Evolutionary conservation across 2,113 vertebrate species (phyloP).

Genomic region (Sturnus vulgaris): DNA sequence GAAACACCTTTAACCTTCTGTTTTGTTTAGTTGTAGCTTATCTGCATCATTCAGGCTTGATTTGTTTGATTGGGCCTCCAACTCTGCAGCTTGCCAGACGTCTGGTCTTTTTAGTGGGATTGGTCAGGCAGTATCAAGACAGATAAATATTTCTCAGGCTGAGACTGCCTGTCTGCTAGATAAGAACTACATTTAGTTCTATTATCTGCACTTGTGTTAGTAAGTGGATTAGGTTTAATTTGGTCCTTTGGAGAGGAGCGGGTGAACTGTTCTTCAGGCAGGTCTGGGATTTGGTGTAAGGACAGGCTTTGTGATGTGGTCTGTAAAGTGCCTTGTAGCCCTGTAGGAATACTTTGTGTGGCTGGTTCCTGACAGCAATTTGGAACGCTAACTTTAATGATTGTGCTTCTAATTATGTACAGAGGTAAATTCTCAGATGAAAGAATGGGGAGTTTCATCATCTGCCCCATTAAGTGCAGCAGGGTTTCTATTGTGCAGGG

Average conservation of each 20-base stretch:
- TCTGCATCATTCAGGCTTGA: neutral
- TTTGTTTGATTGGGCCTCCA: neutral
- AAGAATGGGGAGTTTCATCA: neutral
- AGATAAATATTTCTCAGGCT: neutral
- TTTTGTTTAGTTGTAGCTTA: neutral
- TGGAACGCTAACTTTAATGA: neutral
- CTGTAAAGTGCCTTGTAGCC: neutral
- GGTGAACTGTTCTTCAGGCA: neutral
- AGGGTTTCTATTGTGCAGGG: neutral
- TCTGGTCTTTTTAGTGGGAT: neutral
- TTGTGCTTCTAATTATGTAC: neutral
- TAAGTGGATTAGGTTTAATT: slow-evolving; percentile 1
- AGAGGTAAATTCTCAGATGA: neutral
- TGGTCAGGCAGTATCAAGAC: neutral
- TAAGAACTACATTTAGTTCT: slow-evolving; percentile 20
- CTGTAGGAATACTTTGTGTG: neutral
- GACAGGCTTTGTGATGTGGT: neutral
- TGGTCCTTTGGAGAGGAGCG: neutral
- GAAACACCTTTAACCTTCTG: neutral
- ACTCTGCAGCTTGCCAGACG: neutral
- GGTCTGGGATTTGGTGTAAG: slow-evolving; percentile 4
- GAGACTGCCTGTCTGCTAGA: neutral
- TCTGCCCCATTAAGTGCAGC: neutral
- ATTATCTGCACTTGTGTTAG: neutral
- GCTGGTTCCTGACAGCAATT: slow-evolving; percentile 10